Percentiles rank a stretch among this genome's conserved stretches.
These are phyloP conservation scores for Phyllotis vaccarum DNA, from an alignment of 2,797 vertebrate genomes.

Conservation along the genomic window DNA sequence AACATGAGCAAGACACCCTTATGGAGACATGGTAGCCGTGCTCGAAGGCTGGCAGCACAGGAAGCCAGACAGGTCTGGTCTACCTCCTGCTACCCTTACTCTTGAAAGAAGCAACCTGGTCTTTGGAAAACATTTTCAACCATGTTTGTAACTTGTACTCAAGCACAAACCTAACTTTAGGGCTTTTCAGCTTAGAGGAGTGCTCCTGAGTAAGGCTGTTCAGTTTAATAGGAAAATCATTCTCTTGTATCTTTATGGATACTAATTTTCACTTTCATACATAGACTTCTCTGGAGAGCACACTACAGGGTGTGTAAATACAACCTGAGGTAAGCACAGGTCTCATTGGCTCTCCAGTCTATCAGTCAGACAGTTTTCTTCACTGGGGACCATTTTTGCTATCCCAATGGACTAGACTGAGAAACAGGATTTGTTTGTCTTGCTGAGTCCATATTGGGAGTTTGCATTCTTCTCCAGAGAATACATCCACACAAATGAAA, in stretches of 20 bases:
- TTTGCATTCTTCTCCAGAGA: too few relatives aligned
- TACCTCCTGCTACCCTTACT: not conserved
- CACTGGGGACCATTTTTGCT: not conserved
- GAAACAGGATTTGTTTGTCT: conserved; percentile 19
- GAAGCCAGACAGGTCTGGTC: not conserved
- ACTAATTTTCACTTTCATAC: conserved; percentile 2
- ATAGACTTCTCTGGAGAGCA: not conserved
- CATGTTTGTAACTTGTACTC: not conserved
- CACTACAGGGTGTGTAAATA: not conserved
- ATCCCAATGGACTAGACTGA: not conserved
- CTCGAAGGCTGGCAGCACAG: not conserved
- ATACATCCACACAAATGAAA: not conserved
- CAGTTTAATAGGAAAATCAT: not conserved
- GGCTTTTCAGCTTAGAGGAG: not conserved
- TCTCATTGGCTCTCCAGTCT: not conserved
- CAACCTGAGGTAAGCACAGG: not conserved
- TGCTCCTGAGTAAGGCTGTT: not conserved
- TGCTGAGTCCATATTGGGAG: too few relatives aligned
- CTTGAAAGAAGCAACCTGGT: not conserved
- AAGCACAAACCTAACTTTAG: not conserved
- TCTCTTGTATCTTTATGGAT: not conserved
- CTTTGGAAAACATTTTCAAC: not conserved
- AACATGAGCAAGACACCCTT: not conserved
- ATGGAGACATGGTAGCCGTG: not conserved
- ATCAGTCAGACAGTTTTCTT: not conserved